Conservation (phyloP, 2,113 vertebrate genomes). For the Brachyhypopomus gauderio region DNA sequence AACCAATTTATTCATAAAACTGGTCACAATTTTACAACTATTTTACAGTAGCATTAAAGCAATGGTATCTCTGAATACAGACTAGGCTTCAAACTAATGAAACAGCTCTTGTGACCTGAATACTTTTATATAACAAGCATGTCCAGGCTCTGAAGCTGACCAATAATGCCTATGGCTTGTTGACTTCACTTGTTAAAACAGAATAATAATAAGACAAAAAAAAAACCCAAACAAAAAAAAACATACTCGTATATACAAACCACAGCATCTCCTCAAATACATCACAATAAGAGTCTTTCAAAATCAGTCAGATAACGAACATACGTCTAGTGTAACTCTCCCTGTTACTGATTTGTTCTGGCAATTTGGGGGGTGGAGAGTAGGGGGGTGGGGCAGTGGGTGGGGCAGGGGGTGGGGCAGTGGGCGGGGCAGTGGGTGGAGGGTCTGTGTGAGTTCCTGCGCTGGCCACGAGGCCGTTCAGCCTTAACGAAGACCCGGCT, state of each 20-base stretch:
- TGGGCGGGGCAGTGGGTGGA: too few species aligned
- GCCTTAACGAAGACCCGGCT: not conserved
- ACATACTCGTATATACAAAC: not conserved
- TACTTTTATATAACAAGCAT: too few species aligned
- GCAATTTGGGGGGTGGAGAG: not conserved
- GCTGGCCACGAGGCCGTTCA: not conserved
- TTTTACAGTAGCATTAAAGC: too few species aligned
- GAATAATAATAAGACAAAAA: too few species aligned
- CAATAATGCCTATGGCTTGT: not conserved
- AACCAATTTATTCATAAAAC: too few species aligned
- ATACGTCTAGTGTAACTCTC: not conserved
- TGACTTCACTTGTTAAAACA: not conserved
- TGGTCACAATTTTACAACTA: too few species aligned
- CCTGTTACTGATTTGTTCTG: not conserved
- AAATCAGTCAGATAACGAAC: not conserved
- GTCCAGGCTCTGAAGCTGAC: not conserved
- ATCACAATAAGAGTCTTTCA: not conserved
- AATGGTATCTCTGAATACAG: too few species aligned
- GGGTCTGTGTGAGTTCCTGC: not conserved
- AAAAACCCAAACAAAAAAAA: not conserved
- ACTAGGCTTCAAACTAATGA: too few species aligned
- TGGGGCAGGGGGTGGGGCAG: too few species aligned
- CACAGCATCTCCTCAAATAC: not conserved
- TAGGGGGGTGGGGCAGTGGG: too few species aligned
- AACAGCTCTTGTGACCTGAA: not conserved